A percentile compares a stretch with the other conserved stretches of the same genome.
These are phyloP conservation scores for Rissa tridactyla DNA, from an alignment of 2,113 vertebrate genomes.

Conservation along the genomic window DNA sequence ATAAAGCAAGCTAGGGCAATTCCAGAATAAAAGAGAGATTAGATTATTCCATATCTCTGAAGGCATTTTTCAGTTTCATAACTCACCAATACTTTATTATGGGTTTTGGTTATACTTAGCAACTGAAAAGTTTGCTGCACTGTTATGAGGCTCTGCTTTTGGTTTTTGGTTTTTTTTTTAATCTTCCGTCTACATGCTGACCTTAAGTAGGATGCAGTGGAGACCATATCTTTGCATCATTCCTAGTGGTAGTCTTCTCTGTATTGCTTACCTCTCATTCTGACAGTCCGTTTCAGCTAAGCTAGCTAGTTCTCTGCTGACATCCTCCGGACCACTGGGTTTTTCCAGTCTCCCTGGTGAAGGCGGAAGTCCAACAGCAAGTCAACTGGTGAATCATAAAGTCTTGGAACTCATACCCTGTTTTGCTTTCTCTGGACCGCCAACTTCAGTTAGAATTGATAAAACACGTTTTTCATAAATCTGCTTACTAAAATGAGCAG, in stretches of 20 bases:
- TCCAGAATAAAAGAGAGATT: not conserved
- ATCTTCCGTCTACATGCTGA: not conserved
- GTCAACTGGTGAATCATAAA: not conserved
- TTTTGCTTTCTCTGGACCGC: not conserved
- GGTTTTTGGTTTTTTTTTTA: not conserved
- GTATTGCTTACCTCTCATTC: not conserved
- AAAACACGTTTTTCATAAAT: not conserved
- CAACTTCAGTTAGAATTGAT: not conserved
- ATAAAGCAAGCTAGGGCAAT: not conserved
- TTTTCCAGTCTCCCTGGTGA: not conserved
- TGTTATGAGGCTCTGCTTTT: not conserved
- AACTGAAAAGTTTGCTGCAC: not conserved
- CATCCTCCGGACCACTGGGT: not conserved
- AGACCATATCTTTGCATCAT: not conserved
- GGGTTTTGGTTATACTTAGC: not conserved
- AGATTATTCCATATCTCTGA: not conserved
- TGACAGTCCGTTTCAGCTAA: not conserved
- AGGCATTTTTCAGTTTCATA: not conserved
- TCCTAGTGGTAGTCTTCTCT: not conserved
- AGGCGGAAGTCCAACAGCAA: not conserved
- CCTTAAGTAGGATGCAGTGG: not conserved
- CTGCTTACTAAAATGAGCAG: not conserved
- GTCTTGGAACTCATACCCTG: not conserved
- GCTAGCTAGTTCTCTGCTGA: not conserved
- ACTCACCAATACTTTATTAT: not conserved